Conservation (phyloP, 2,113 vertebrate genomes). For the Theristicus caerulescens region DNA sequence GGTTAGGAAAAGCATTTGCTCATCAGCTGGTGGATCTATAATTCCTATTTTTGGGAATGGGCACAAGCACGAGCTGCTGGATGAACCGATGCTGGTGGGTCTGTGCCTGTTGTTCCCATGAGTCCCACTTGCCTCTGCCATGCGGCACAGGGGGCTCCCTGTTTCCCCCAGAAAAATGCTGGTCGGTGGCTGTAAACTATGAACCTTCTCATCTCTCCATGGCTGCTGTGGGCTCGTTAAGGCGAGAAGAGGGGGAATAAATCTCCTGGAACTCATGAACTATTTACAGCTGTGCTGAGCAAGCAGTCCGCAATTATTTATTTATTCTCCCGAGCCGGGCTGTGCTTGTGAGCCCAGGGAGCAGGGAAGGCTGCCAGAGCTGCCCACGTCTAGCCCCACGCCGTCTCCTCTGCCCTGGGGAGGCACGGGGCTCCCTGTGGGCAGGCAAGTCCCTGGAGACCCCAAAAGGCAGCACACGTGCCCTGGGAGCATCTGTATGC, state of each 20-base stretch:
- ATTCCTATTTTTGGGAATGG: not conserved
- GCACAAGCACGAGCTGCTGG: not conserved
- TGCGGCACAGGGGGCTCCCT: not conserved
- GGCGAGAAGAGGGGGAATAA: not conserved
- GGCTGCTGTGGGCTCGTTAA: not conserved
- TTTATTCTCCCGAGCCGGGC: conserved; percentile 13
- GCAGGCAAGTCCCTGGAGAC: not conserved
- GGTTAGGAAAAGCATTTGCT: not conserved
- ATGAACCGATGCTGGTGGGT: rapidly evolving
- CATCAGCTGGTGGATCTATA: rapidly evolving
- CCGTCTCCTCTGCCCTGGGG: not conserved
- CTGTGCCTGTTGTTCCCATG: not conserved
- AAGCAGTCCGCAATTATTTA: not conserved
- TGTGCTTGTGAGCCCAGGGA: not conserved
- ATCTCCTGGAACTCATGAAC: conserved; percentile 27
- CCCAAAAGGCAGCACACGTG: not conserved
- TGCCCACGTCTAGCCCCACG: rapidly evolving
- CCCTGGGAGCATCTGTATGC: not conserved
- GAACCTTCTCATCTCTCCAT: not conserved
- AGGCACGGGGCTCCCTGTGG: rapidly evolving
- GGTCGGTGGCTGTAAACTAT: not conserved
- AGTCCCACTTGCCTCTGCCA: not conserved
- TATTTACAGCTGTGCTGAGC: conserved; percentile 23
- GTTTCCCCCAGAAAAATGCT: rapidly evolving
- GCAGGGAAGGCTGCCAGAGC: not conserved